Conservation (phyloP, 2,113 vertebrate genomes). For the Xiphophorus hellerii region DNA sequence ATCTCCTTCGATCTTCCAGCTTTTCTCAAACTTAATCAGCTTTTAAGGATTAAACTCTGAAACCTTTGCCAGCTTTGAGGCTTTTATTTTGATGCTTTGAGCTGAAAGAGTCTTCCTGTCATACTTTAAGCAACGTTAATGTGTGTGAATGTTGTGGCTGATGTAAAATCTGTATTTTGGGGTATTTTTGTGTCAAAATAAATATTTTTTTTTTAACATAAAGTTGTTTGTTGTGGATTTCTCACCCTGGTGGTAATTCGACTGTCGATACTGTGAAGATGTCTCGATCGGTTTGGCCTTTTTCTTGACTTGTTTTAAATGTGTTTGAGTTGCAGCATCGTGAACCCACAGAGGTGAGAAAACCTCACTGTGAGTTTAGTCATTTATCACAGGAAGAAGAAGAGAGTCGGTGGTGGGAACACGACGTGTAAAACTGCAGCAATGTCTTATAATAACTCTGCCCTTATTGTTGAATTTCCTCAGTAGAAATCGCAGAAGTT, state of each 20-base stretch:
- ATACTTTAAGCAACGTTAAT: neutral
- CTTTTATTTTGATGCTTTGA: no score
- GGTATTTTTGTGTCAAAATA: neutral
- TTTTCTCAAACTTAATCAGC: neutral
- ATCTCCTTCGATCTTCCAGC: neutral
- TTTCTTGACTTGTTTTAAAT: neutral
- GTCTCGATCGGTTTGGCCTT: neutral
- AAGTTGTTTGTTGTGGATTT: neutral
- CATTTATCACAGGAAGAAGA: no score
- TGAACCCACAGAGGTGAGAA: neutral
- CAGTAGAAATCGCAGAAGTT: neutral
- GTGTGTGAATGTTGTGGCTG: neutral
- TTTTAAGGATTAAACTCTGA: neutral
- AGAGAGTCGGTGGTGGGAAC: no score
- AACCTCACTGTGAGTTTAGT: neutral
- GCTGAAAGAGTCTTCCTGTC: no score
- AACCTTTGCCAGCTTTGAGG: neutral
- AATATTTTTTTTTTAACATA: neutral
- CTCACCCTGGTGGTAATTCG: neutral
- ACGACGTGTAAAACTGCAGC: no score
- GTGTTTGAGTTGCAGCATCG: neutral
- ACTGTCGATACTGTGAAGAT: neutral
- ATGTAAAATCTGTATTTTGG: neutral
- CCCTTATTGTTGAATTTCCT: neutral
- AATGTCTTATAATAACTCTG: neutral